A percentile compares a stretch with the other conserved stretches of the same genome.
Conservation (phyloP, 2,797 vertebrate genomes). For the Oreochromis mossambicus region DNA sequence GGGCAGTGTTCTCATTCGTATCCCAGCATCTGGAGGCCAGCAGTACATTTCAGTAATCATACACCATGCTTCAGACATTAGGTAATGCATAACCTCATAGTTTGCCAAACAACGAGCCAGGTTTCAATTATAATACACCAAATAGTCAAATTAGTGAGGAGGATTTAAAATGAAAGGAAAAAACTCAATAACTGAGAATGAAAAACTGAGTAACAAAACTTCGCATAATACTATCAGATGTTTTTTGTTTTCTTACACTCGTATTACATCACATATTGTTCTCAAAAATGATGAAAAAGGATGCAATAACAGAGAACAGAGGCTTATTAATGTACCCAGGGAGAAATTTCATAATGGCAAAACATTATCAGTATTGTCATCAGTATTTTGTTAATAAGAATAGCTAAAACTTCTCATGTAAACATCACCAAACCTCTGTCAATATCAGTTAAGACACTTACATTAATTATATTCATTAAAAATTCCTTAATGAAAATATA, state of each 20-base stretch:
- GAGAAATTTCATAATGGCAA: background rate
- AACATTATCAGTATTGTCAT: background rate
- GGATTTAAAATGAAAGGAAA: background rate
- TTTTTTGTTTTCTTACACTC: background rate
- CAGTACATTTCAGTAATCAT: background rate
- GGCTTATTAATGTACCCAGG: background rate
- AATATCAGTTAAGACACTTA: background rate
- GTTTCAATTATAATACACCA: background rate
- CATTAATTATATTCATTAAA: background rate
- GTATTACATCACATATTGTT: background rate
- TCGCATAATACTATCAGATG: background rate
- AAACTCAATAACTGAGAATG: background rate
- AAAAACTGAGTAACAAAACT: background rate
- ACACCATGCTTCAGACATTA: background rate
- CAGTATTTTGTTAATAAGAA: background rate
- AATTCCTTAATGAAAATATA: background rate
- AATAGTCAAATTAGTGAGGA: background rate
- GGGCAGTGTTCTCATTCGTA: constrained; percentile 92
- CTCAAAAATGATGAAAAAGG: background rate
- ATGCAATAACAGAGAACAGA: background rate
- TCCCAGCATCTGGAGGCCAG: constrained; percentile 89
- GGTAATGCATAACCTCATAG: background rate
- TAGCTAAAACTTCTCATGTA: background rate
- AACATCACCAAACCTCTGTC: background rate
- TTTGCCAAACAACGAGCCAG: background rate